Conservation (phyloP, 2,113 vertebrate genomes). For the Pampusana beccarii region DNA sequence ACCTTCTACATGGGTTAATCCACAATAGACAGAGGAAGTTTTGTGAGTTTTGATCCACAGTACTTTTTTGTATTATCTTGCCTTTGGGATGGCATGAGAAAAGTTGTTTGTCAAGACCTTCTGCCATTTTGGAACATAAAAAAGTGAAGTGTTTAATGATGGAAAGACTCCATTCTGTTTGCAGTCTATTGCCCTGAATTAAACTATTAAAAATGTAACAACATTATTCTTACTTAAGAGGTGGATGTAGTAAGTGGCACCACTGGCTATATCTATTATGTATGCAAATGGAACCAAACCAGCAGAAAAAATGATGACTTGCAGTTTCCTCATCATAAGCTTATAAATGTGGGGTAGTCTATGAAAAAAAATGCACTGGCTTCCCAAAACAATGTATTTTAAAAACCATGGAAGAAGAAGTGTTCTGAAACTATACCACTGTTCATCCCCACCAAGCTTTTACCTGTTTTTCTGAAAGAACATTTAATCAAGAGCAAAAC, state of each 20-base stretch:
- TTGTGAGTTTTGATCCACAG: neutral
- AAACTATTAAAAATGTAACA: neutral
- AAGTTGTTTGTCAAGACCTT: neutral
- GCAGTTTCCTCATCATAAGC: neutral
- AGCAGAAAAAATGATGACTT: neutral
- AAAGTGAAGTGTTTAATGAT: neutral
- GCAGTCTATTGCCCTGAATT: neutral
- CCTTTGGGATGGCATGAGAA: neutral
- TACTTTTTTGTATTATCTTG: neutral
- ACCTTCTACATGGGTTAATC: neutral
- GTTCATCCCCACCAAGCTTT: neutral
- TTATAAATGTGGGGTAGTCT: neutral
- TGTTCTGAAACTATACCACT: neutral
- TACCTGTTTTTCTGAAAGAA: conserved; percentile 3
- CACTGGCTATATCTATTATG: neutral
- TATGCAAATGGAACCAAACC: neutral
- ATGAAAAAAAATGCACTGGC: neutral
- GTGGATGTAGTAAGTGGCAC: neutral
- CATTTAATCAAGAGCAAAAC: conserved; percentile 24
- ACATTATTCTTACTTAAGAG: neutral
- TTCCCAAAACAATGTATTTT: neutral
- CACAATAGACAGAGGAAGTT: neutral
- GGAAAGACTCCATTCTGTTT: neutral
- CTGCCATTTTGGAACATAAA: neutral
- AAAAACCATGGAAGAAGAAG: neutral